Base-by-base conservation (phyloP, 2,888 invertebrate species). In the Galerucella calmariensis region DNA sequence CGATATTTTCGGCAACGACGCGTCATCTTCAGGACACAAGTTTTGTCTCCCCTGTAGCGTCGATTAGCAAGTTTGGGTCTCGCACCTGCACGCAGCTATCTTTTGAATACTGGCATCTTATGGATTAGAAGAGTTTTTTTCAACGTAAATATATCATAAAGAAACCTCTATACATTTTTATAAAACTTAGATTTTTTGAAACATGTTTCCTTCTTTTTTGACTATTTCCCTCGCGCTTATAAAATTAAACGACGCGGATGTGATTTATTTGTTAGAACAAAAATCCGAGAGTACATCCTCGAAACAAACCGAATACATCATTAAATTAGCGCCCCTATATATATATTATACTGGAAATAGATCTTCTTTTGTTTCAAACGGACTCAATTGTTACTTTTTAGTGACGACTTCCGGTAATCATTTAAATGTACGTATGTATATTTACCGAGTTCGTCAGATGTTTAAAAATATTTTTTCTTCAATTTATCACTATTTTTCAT, bases 381-480 rank as follows among this genome's bases (percentile, higher is more conserved):
- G 78, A 79, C 74, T 79, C 81, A 80, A 82, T 82, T 82, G 82
- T 82, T 77, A 78, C 79, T 77, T 81, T 82, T 81, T 82, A 83
- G 81, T 81, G 79, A 78, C 77, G 79, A 80, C 80, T 79, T 82
- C 82, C 81, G 79, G 81, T 78, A 81, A 82, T 81, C 81, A 76
- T 75, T 77, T 76, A 76, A 75, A 77, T 69, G 35, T 67, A 53
- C 24, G 10, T 41, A 35, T 44, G 35, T 41, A 41, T 41, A 41
- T 41, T 41, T 41, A 24, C 48, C 44, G 44, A 59, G 70, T 63
- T 63, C 56, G 70, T 44, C 24, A 24, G 16, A 46, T 67, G 24
- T 56, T 56, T 56, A n/a, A 53, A 53, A 27, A 67, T 20, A 67
- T 51, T 51, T 51, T 67, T 67, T 67, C 67, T 27, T 67, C 27